phyloP scores from a whole-genome alignment of 2,888 invertebrate genomes.

The Loripinus fragilis region DNA sequence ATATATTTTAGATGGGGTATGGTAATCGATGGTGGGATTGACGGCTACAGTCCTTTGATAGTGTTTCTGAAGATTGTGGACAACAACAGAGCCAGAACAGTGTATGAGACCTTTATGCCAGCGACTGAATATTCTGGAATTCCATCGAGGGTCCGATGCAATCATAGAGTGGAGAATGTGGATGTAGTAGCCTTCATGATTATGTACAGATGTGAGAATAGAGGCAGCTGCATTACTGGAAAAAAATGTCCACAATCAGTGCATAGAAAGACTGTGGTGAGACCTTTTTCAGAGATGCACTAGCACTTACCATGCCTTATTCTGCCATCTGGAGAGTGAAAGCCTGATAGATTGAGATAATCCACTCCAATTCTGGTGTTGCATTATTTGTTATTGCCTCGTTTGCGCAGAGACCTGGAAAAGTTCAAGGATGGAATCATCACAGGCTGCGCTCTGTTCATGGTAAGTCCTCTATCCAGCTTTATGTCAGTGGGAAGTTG shows the following conservation, averaged over 20 bases:
- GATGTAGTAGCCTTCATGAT: constrained; percentile 45
- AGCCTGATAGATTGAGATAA: background rate
- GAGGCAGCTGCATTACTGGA: constrained; percentile 56
- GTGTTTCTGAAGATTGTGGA: constrained; percentile 31
- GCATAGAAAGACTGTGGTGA: constrained; percentile 32
- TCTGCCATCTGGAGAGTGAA: constrained; percentile 13
- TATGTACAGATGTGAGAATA: constrained; percentile 32
- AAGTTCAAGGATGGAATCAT: constrained; percentile 21
- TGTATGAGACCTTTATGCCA: constrained; percentile 34
- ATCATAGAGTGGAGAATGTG: constrained; percentile 57
- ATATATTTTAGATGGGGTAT: constrained; percentile 44
- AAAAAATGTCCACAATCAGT: constrained; percentile 55
- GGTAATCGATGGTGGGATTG: constrained; percentile 53
- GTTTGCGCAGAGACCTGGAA: background rate
- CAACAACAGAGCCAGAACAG: constrained; percentile 42
- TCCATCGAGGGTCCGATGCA: constrained; percentile 55
- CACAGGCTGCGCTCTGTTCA: constrained; percentile 6
- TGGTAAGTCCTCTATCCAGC: constrained; percentile 20
- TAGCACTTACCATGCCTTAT: constrained; percentile 22
- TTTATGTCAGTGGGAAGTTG: constrained; percentile 26
- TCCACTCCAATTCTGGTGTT: background rate
- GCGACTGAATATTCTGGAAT: constrained; percentile 45
- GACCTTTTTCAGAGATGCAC: too few species aligned
- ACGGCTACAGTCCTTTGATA: constrained; percentile 23
- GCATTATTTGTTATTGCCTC: background rate